Evolutionary conservation across 2,113 vertebrate genomes (phyloP).

Genomic region (Grantiella picta): DNA sequence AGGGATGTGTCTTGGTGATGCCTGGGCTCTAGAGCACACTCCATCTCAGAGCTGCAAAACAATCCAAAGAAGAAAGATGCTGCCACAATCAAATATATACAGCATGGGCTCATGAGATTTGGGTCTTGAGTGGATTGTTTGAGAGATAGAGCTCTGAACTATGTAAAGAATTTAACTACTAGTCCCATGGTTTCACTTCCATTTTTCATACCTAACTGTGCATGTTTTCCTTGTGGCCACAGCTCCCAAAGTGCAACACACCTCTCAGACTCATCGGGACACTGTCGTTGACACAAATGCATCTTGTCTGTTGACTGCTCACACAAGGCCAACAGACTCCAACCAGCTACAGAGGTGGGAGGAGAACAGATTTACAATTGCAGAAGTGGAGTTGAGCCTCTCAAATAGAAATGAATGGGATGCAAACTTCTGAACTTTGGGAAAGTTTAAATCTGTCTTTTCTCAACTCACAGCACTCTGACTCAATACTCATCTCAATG

Average conservation of each 20-base stretch:
- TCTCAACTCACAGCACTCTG: constrained; percentile 36
- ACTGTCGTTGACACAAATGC: neutral
- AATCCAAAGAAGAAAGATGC: neutral
- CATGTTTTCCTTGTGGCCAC: neutral
- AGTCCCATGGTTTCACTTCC: neutral
- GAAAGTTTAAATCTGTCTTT: constrained; percentile 59
- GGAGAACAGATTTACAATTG: neutral
- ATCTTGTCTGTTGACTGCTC: neutral
- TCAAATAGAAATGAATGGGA: constrained; percentile 19
- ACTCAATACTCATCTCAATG: constrained; percentile 45
- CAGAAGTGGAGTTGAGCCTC: neutral
- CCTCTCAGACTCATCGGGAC: neutral
- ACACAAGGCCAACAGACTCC: neutral
- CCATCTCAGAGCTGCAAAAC: neutral
- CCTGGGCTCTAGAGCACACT: neutral
- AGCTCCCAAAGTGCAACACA: neutral
- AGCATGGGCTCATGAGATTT: neutral
- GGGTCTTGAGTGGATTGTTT: neutral
- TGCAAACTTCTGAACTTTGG: constrained; percentile 56
- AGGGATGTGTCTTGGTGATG: neutral
- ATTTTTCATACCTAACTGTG: neutral
- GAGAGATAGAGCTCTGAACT: neutral
- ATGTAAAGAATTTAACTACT: constrained; percentile 27
- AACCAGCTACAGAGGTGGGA: neutral
- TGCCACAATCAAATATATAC: neutral